Conservation (phyloP, 1,140 invertebrate genomes). For the Atopsyche davidsoni region DNA sequence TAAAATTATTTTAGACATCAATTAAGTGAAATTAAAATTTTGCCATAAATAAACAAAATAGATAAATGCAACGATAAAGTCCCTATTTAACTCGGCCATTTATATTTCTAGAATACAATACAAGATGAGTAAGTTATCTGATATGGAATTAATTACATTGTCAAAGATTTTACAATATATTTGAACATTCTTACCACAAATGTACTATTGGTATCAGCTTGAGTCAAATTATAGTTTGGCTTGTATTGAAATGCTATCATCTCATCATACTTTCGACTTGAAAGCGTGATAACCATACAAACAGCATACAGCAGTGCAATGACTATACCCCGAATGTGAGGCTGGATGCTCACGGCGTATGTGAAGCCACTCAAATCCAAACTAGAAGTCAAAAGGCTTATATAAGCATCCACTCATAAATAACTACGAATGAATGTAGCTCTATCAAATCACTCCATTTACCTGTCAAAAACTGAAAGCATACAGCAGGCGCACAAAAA, state of each 20-base stretch:
- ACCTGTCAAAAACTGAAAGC: slow-evolving; percentile 46
- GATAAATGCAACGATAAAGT: too few species aligned
- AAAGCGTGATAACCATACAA: slow-evolving; percentile 41
- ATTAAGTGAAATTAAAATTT: too few species aligned
- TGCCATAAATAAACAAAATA: too few species aligned
- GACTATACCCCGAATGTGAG: slow-evolving; percentile 42
- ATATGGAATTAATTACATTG: too few species aligned
- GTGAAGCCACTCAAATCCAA: slow-evolving; percentile 20
- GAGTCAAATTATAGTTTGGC: slow-evolving; percentile 14
- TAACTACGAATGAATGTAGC: too few species aligned
- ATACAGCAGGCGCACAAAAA: slow-evolving; percentile 45
- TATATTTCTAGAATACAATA: too few species aligned
- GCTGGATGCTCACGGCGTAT: slow-evolving; percentile 32
- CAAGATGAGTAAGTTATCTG: too few species aligned
- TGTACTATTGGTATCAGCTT: slow-evolving; percentile 17
- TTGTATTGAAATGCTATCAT: slow-evolving; percentile 45
- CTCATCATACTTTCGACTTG: slow-evolving; percentile 44
- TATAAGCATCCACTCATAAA: too few species aligned
- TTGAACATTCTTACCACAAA: slow-evolving; percentile 6
- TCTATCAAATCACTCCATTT: slow-evolving; percentile 14
- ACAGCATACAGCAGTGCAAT: slow-evolving; percentile 41
- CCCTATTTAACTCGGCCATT: too few species aligned
- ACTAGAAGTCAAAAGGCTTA: slow-evolving; percentile 9
- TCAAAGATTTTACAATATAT: too few species aligned
- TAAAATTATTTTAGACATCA: too few species aligned